Percentiles rank a stretch among this genome's conserved stretches.
These are phyloP conservation scores for Cavia porcellus DNA, from an alignment of 2,113 vertebrate genomes.

Conservation along the genomic window DNA sequence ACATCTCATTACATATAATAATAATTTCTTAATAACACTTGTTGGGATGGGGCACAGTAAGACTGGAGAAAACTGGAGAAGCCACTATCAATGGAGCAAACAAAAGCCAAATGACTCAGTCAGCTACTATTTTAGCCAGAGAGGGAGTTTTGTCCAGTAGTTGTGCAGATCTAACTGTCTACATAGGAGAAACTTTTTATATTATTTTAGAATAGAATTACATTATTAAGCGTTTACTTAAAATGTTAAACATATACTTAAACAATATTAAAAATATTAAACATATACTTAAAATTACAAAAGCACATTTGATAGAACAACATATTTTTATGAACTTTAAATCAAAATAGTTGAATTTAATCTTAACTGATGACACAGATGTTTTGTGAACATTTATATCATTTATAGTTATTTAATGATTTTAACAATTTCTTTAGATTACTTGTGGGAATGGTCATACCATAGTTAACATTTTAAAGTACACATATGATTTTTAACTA, in stretches of 20 bases:
- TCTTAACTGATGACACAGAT: background rate
- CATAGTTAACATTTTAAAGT: background rate
- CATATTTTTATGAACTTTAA: background rate
- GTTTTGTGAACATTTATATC: background rate
- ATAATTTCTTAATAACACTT: background rate
- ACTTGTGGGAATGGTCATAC: background rate
- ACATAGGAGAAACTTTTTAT: background rate
- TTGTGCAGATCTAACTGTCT: background rate
- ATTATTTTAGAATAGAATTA: background rate
- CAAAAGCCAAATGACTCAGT: background rate
- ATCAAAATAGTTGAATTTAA: background rate
- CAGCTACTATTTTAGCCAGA: background rate
- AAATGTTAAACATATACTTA: no score
- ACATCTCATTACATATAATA: no score
- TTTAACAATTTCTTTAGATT: background rate
- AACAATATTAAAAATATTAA: no score
- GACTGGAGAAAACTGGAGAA: background rate
- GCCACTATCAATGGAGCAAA: background rate
- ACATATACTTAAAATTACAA: background rate
- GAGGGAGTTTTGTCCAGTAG: background rate
- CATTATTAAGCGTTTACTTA: background rate
- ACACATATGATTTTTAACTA: background rate
- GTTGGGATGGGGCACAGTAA: background rate
- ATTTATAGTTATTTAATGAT: background rate
- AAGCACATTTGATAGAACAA: background rate